Evolutionary conservation across 2,888 invertebrate genomes (phyloP).

Genomic region (Oeneis ivallda): DNA sequence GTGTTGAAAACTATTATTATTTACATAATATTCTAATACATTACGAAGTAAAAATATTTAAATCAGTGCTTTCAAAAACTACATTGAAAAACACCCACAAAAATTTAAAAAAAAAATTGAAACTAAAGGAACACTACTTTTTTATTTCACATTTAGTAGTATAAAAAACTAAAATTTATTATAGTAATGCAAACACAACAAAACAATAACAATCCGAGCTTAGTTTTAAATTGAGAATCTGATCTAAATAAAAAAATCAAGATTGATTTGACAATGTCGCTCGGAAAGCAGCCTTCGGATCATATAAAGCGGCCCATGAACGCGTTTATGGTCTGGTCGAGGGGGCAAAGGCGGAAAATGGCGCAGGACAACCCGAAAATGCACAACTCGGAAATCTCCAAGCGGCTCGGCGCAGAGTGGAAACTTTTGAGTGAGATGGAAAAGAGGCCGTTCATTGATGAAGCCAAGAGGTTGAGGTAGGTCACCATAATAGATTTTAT

Average conservation of each 20-base stretch:
- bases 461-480: constrained; percentile 93
- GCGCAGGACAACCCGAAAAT: constrained; percentile 96
- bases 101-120: background rate
- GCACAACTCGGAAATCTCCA: constrained; percentile 96
- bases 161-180: background rate
- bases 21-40: background rate
- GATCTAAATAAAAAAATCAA: constrained; percentile 16
- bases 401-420: constrained; percentile 93
- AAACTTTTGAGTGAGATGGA: constrained; percentile 92
- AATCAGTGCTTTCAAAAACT: background rate
- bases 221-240: constrained; percentile 9
- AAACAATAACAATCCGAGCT: background rate
- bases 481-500: constrained; percentile 40
- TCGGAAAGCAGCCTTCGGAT: constrained; percentile 79
- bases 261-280: constrained; percentile 57
- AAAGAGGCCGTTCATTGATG: constrained; percentile 94
- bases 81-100: background rate
- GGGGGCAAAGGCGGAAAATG: constrained; percentile 94
- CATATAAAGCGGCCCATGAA: constrained; percentile 98
- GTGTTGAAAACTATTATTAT: constrained; percentile 19
- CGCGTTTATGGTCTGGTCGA: constrained; percentile 97
- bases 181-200: background rate
- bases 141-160: background rate
- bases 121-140: background rate
- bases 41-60: background rate